phyloP scores from a whole-genome alignment of 2,113 vertebrate genomes.

The Nettapus auritus region DNA sequence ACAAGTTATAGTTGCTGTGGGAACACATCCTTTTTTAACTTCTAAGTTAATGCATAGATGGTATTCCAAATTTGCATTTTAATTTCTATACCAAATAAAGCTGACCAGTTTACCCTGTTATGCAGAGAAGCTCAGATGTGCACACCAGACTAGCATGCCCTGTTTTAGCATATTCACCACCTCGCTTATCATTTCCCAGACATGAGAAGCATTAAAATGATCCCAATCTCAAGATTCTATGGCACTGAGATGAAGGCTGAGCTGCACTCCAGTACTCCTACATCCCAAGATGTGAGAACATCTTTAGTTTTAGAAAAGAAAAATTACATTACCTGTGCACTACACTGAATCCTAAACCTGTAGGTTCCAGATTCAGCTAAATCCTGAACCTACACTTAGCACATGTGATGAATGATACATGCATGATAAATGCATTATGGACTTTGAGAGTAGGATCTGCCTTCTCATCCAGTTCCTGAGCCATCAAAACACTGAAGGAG shows the following conservation, averaged over 20 bases:
- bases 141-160: not conserved
- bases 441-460: not conserved
- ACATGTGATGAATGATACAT: not conserved
- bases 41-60: not conserved
- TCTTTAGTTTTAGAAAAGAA: not conserved
- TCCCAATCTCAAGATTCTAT: not conserved
- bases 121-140: not conserved
- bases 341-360: not conserved
- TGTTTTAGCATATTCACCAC: not conserved
- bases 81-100: not conserved
- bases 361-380: too few relatives aligned
- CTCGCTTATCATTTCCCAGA: not conserved
- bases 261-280: not conserved
- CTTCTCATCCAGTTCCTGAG: not conserved
- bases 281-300: not conserved
- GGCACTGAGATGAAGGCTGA: not conserved
- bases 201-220: not conserved
- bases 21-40: constrained; percentile 8
- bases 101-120: not conserved
- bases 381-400: too few relatives aligned
- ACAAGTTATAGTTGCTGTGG: constrained; percentile 17
- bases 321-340: not conserved
- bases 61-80: constrained; percentile 13
- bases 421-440: not conserved
- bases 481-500: not conserved